Percentiles rank a stretch among this genome's conserved stretches.
phyloP scores from a whole-genome alignment of 64 coral and sea anemone species.

The Actinia tenebrosa region DNA sequence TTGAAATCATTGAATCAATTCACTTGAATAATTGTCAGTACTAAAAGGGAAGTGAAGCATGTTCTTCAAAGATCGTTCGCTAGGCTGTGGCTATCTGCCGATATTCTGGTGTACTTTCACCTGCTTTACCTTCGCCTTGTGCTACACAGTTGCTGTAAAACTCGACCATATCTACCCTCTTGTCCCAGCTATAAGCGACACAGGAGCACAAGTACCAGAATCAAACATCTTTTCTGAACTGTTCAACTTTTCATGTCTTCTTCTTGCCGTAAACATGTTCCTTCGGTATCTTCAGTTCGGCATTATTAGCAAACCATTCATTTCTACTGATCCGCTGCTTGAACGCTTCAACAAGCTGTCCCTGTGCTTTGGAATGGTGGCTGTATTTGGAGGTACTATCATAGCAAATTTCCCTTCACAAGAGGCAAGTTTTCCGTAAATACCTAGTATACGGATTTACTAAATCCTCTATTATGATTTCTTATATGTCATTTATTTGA shows the following conservation, averaged over 20 bases:
- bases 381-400: constrained; percentile 68
- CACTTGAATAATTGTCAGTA: neutral
- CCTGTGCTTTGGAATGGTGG: constrained; percentile 60
- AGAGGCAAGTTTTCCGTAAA: constrained; percentile 48
- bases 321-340: constrained; percentile 56
- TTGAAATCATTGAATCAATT: neutral
- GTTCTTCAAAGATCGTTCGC: constrained; percentile 51
- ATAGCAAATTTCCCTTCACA: constrained; percentile 92
- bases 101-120: constrained; percentile 79
- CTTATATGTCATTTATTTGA: too few relatives aligned
- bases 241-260: constrained; percentile 74
- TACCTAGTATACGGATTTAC: neutral
- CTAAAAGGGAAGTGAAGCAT: neutral
- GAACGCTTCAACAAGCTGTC: constrained; percentile 71
- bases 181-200: constrained; percentile 86
- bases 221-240: constrained; percentile 87
- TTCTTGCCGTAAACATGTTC: constrained; percentile 63
- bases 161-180: constrained; percentile 78
- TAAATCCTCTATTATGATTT: too few relatives aligned
- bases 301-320: constrained; percentile 49
- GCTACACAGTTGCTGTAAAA: constrained; percentile 72
- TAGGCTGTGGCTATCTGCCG: constrained; percentile 77
- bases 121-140: constrained; percentile 71
- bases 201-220: constrained; percentile 79
- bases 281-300: constrained; percentile 79